Percentiles rank a stretch among this genome's conserved stretches.
These are phyloP conservation scores for Heliconius eleuchia DNA, from an alignment of 1,140 invertebrate species.

Conservation along the genomic window DNA sequence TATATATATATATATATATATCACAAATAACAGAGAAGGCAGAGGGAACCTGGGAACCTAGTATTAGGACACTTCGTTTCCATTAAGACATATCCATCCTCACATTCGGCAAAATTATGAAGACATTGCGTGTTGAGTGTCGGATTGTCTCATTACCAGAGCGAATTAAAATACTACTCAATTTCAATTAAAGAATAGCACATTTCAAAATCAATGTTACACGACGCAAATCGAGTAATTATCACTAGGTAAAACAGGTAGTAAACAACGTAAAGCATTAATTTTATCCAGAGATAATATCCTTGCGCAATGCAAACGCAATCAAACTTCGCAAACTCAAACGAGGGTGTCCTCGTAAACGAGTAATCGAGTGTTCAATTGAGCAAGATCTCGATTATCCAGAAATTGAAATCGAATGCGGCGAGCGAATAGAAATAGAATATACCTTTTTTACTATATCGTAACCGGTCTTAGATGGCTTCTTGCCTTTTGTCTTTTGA, in stretches of 20 bases:
- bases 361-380: slow-evolving; percentile 79
- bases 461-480: slow-evolving; percentile 9
- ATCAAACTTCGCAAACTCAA: slow-evolving; percentile 76
- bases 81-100: no score
- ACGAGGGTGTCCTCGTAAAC: slow-evolving; percentile 73
- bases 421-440: slow-evolving; percentile 68
- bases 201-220: neutral
- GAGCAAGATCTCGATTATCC: slow-evolving; percentile 79
- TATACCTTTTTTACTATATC: slow-evolving; percentile 42
- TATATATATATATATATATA: no score
- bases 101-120: no score
- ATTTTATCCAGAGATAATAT: slow-evolving; percentile 66
- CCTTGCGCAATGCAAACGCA: slow-evolving; percentile 69
- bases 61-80: no score
- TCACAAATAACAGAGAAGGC: no score
- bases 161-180: no score
- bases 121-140: no score
- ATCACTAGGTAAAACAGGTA: neutral
- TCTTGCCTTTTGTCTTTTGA: slow-evolving; percentile 20
- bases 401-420: slow-evolving; percentile 76
- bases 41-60: no score
- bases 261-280: slow-evolving; percentile 39
- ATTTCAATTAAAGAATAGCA: no score
- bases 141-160: no score
- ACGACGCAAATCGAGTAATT: neutral